Conservation (phyloP, 2,113 vertebrate genomes). For the Cyprinodon brontotheroides region DNA sequence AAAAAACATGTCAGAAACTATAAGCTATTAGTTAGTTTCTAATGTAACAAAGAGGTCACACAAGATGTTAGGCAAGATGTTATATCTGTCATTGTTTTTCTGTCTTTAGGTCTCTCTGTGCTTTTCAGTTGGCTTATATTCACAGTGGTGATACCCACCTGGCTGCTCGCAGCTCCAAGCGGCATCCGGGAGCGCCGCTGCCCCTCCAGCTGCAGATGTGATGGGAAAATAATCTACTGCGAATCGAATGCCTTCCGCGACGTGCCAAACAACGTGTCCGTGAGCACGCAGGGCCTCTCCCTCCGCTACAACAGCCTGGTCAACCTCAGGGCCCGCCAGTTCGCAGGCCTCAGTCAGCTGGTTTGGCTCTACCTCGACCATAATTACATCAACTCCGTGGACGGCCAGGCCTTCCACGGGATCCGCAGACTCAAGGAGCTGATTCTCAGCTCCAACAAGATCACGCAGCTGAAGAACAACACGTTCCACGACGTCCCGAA, state of each 20-base stretch:
- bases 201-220: constrained; percentile 93
- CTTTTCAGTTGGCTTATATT: constrained; percentile 84
- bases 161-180: constrained; percentile 80
- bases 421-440: constrained; percentile 95
- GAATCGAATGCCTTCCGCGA: constrained; percentile 94
- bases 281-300: constrained; percentile 93
- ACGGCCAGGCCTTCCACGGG: constrained; percentile 92
- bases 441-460: constrained; percentile 97
- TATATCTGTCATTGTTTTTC: constrained; percentile 45
- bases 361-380: constrained; percentile 99
- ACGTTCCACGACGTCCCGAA: constrained; percentile 94
- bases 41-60: not conserved
- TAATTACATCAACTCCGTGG: constrained; percentile 92
- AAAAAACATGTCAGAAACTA: not conserved
- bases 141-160: constrained; percentile 77
- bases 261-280: constrained; percentile 93
- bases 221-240: constrained; percentile 98
- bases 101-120: constrained; percentile 77
- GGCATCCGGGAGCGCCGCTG: constrained; percentile 89
- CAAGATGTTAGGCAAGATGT: not conserved
- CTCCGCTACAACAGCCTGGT: constrained; percentile 97
- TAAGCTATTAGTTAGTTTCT: not conserved
- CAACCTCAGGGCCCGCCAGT: constrained; percentile 90
- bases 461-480: constrained; percentile 89
- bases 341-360: constrained; percentile 92